Evolutionary conservation across 2,797 vertebrate genomes (phyloP).

Genomic region (Chromobotia macracanthus): DNA sequence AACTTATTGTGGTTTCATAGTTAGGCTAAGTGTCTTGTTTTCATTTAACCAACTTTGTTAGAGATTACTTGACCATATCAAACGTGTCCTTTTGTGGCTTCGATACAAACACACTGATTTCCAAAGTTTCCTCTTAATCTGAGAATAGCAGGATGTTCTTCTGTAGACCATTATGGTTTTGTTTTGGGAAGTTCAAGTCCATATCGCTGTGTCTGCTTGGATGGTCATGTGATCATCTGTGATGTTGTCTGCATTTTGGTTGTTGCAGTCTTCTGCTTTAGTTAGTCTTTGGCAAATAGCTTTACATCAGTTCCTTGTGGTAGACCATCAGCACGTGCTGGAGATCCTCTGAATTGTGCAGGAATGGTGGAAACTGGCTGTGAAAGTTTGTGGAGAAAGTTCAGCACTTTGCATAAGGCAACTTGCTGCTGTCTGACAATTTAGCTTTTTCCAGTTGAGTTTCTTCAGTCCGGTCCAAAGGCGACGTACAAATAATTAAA

Average conservation of each 20-base stretch:
- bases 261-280: slow-evolving; percentile 9
- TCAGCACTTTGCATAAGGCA: slow-evolving; percentile 18
- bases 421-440: no score
- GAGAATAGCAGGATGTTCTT: neutral
- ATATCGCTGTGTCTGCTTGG: neutral
- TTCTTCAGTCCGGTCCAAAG: slow-evolving; percentile 3
- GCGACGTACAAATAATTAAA: slow-evolving; percentile 56
- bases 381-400: neutral
- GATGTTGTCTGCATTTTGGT: neutral
- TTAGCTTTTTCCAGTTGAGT: slow-evolving; percentile 4
- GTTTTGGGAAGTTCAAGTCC: neutral
- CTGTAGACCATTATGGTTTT: neutral
- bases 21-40: slow-evolving; percentile 35
- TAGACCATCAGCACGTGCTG: neutral
- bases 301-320: neutral
- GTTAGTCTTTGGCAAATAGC: slow-evolving; percentile 20
- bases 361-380: neutral
- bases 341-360: neutral
- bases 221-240: slow-evolving; percentile 5
- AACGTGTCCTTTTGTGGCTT: slow-evolving; percentile 4
- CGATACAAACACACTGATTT: neutral
- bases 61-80: slow-evolving; percentile 6
- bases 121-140: neutral
- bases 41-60: neutral
- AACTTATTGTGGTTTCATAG: slow-evolving; percentile 42